phyloP scores from a whole-genome alignment of 2,888 invertebrate genomes.

The Eupithecia vulgata region DNA sequence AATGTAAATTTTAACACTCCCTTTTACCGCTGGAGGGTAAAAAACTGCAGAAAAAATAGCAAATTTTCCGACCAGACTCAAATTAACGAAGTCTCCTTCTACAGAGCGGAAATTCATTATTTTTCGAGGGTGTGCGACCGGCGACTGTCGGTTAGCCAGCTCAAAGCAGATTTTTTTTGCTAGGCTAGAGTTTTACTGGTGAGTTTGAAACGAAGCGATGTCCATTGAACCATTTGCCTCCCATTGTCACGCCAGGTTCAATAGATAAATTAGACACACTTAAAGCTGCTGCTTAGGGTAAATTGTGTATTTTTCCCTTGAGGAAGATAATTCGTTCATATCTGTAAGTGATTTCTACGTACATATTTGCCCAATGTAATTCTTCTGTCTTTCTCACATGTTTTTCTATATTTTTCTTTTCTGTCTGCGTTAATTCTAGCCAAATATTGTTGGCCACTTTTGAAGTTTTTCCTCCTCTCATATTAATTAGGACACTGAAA shows the following conservation, averaged over 20 bases:
- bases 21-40: no score
- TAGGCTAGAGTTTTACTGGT: background rate
- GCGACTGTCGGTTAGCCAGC: background rate
- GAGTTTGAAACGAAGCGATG: background rate
- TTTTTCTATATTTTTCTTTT: background rate
- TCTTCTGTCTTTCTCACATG: background rate
- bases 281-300: background rate
- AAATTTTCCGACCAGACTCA: background rate
- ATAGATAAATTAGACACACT: background rate
- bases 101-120: constrained; percentile 5
- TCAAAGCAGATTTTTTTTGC: background rate
- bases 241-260: background rate
- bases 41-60: background rate
- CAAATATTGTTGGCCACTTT: background rate
- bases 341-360: background rate
- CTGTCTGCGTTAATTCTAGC: background rate
- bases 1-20: no score
- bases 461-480: background rate
- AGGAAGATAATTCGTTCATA: background rate
- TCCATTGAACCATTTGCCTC: background rate
- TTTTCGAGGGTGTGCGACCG: background rate
- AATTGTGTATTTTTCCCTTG: background rate
- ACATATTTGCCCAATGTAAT: background rate
- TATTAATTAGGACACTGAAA: background rate
- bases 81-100: background rate